Percentiles rank a stretch among this genome's conserved stretches.
Evolutionary conservation across 2,797 vertebrate genomes (phyloP).

Genomic region (Otolemur crassicaudatus): DNA sequence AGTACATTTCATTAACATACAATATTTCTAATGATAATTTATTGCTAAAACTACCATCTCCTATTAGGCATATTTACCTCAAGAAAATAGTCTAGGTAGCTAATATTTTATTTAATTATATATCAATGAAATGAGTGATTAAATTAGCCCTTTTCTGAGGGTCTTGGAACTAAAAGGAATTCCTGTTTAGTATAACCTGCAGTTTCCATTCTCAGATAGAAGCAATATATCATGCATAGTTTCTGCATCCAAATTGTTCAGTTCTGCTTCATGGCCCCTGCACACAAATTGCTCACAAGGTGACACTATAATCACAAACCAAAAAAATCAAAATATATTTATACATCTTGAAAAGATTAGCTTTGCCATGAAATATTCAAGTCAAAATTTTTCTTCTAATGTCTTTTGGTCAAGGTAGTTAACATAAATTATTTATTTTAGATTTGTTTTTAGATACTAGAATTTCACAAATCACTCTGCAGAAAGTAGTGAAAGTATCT

Average conservation of each 20-base stretch:
- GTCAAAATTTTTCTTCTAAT: not conserved
- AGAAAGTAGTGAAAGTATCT: not conserved
- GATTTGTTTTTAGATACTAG: slow-evolving; percentile 5
- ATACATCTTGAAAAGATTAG: not conserved
- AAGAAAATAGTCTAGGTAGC: not conserved
- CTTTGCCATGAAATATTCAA: slow-evolving; percentile 42
- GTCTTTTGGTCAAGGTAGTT: slow-evolving; percentile 6
- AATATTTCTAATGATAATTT: not conserved
- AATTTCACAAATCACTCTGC: slow-evolving; percentile 24
- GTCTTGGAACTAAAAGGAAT: slow-evolving; percentile 2
- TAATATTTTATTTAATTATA: slow-evolving; percentile 46
- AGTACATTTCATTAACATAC: slow-evolving; percentile 6
- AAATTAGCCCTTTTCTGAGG: slow-evolving; percentile 26
- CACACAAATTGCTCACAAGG: slow-evolving; percentile 63
- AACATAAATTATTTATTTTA: slow-evolving; percentile 50
- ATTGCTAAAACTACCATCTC: not conserved
- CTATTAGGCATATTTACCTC: not conserved
- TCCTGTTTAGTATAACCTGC: not conserved
- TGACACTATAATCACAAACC: slow-evolving; percentile 3
- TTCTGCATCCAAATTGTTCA: slow-evolving; percentile 38
- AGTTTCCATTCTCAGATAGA: not conserved
- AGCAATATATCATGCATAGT: not conserved
- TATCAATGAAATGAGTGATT: slow-evolving; percentile 9
- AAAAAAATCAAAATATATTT: slow-evolving; percentile 58
- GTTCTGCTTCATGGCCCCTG: slow-evolving; percentile 53